These are phyloP conservation scores for Hippopotamyrus pictus DNA, from an alignment of 2,797 vertebrate genomes.

Conservation along the genomic window DNA sequence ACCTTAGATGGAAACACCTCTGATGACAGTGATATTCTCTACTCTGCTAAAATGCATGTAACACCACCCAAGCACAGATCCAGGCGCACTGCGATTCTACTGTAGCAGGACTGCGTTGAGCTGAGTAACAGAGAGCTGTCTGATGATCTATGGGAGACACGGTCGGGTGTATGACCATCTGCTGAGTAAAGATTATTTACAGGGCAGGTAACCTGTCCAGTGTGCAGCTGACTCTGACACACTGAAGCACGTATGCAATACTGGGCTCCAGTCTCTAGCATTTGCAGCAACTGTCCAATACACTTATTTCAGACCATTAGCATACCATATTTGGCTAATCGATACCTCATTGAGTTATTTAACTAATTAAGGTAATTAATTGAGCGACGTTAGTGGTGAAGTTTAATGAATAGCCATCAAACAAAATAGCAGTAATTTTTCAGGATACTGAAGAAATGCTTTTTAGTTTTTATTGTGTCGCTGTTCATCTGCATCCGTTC, in stretches of 20 bases:
- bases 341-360: not conserved
- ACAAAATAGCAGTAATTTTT: not conserved
- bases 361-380: not conserved
- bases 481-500: not conserved
- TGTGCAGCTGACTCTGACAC: not conserved
- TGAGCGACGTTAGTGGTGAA: not conserved
- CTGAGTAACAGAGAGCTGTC: not conserved
- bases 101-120: not conserved
- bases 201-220: not conserved
- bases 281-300: not conserved
- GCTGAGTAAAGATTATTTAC: not conserved
- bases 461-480: not conserved
- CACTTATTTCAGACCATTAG: not conserved
- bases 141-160: not conserved
- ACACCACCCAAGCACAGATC: not conserved
- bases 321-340: not conserved
- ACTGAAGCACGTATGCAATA: not conserved
- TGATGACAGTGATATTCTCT: not conserved
- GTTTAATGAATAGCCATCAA: not conserved
- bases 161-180: not conserved
- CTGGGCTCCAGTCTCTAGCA: not conserved
- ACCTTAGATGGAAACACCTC: not conserved
- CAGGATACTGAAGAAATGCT: not conserved
- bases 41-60: not conserved
- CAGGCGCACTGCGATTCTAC: not conserved